phyloP scores from a whole-genome alignment of 1,140 invertebrate species.

The Popillia japonica region DNA sequence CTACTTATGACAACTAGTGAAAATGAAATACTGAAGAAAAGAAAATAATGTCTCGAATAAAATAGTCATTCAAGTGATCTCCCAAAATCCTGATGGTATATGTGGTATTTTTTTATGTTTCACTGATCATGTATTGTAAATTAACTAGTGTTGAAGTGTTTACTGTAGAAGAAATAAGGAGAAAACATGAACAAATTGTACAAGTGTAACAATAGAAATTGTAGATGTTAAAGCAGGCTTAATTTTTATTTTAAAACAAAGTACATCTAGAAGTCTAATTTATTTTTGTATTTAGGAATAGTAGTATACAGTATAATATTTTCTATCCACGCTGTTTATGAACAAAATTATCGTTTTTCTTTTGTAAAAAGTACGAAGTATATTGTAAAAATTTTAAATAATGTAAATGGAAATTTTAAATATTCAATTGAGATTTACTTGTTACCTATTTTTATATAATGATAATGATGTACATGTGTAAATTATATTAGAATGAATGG shows the following conservation, averaged over 20 bases:
- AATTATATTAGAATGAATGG: conserved; percentile 18
- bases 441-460: conserved; percentile 30
- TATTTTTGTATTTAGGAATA: conserved; percentile 33
- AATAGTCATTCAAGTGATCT: conserved; percentile 6
- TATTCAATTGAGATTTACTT: conserved; percentile 29
- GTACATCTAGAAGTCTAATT: conserved; percentile 11
- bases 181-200: not conserved
- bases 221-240: not conserved
- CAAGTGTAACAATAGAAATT: not conserved
- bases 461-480: conserved; percentile 19
- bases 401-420: conserved; percentile 31
- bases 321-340: not conserved
- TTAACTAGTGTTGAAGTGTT: not conserved
- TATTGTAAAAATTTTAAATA: conserved; percentile 34
- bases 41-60: conserved; percentile 1
- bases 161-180: not conserved
- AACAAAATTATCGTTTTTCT: not conserved
- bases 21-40: not conserved
- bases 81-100: not conserved
- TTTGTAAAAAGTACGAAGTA: not conserved
- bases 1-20: not conserved
- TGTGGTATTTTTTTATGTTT: conserved; percentile 12
- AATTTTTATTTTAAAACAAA: not conserved
- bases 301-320: conserved; percentile 12
- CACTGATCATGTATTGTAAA: not conserved